phyloP scores from a whole-genome alignment of 1,140 invertebrate genomes.

The Polypedilum vanderplanki region DNA sequence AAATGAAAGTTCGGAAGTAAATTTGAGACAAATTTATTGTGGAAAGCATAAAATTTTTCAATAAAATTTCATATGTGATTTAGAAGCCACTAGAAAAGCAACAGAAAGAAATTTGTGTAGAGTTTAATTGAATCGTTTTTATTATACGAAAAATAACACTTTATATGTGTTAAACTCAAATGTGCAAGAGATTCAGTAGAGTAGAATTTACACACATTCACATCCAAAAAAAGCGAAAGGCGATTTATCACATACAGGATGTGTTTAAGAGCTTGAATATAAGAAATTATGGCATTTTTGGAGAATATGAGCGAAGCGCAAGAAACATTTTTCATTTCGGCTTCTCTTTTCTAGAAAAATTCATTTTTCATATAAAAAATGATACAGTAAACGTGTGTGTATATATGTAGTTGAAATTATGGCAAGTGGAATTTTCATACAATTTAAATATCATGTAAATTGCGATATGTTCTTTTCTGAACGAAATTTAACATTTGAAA shows the following conservation, averaged over 20 bases:
- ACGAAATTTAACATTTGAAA: too few species aligned
- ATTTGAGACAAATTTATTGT: not conserved
- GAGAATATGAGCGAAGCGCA: not conserved
- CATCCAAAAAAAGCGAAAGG: not conserved
- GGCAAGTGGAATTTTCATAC: too few species aligned
- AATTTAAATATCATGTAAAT: too few species aligned
- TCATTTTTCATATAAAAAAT: conserved; percentile 9
- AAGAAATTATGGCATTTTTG: conserved; percentile 6
- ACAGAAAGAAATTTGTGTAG: not conserved
- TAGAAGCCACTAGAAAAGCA: not conserved
- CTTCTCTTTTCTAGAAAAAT: not conserved
- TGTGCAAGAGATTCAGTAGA: not conserved
- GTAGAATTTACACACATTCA: not conserved
- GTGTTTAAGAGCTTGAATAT: conserved; percentile 19
- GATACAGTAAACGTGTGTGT: not conserved
- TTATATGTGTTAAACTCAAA: not conserved
- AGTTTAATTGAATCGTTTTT: conserved; percentile 24
- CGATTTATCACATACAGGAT: conserved; percentile 26
- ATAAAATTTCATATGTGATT: conserved; percentile 13
- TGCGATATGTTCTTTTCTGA: too few species aligned
- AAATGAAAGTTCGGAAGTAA: conserved; percentile 13
- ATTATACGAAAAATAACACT: conserved; percentile 8
- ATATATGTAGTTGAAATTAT: not conserved
- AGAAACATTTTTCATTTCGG: conserved; percentile 10
- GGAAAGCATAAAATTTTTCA: not conserved